Evolutionary conservation across 1,140 invertebrate species (phyloP).

Genomic region (Papilio polytes): DNA sequence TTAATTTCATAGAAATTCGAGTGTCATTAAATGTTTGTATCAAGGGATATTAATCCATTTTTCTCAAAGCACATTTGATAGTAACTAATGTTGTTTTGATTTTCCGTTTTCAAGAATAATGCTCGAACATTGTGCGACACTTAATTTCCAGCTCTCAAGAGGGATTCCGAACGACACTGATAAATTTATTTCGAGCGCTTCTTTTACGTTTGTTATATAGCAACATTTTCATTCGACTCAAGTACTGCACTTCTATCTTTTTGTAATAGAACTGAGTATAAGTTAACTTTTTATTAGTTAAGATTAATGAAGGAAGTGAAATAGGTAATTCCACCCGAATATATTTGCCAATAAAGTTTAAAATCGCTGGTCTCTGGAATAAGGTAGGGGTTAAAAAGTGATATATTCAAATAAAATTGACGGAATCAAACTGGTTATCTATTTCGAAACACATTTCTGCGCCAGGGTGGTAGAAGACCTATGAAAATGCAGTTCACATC

Average conservation of each 20-base stretch:
- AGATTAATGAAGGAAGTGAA: too few species aligned
- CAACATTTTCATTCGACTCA: slow-evolving; percentile 29
- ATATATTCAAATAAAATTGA: too few species aligned
- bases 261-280: not conserved
- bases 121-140: slow-evolving; percentile 36
- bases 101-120: slow-evolving; percentile 36
- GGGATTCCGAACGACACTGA: slow-evolving; percentile 35
- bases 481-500: too few species aligned
- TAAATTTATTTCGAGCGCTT: slow-evolving; percentile 37
- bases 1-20: not conserved
- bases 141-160: slow-evolving; percentile 37
- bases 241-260: slow-evolving; percentile 19
- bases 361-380: too few species aligned
- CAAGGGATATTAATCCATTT: not conserved
- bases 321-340: too few species aligned
- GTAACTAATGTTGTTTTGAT: slow-evolving; percentile 21
- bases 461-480: too few species aligned
- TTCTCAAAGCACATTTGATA: not conserved
- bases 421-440: too few species aligned
- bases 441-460: too few species aligned
- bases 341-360: too few species aligned
- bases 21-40: not conserved
- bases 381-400: too few species aligned
- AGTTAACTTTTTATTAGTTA: not conserved
- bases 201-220: slow-evolving; percentile 28